Conservation (phyloP, 2,113 vertebrate species). For the Melanerpes formicivorus region DNA sequence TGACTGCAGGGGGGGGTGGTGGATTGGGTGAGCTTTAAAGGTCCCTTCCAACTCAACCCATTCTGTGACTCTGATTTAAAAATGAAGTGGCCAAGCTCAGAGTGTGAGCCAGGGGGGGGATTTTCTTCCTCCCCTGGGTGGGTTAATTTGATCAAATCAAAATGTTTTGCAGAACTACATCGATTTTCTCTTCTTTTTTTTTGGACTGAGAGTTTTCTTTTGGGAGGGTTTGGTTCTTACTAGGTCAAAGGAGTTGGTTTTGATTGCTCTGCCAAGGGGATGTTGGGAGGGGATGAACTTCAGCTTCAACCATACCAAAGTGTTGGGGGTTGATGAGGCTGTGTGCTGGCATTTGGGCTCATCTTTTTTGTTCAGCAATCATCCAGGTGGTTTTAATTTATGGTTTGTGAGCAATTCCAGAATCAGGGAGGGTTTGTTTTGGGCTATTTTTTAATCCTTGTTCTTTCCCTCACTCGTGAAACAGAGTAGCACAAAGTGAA, state of each 20-base stretch:
- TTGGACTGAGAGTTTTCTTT: not conserved
- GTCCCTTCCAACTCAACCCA: too few species aligned
- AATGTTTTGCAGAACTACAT: not conserved
- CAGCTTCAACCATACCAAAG: not conserved
- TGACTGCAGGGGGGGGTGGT: too few species aligned
- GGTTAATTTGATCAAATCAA: not conserved
- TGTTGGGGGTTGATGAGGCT: not conserved
- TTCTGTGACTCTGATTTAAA: not conserved
- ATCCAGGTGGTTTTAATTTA: accelerated
- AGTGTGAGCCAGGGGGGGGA: accelerated
- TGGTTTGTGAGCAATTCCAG: not conserved
- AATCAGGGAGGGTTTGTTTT: not conserved
- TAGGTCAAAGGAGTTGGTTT: not conserved
- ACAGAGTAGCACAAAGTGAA: accelerated
- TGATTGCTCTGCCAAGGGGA: accelerated
- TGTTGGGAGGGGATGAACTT: not conserved
- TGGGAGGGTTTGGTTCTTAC: not conserved
- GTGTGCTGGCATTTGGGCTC: not conserved
- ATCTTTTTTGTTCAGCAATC: too few species aligned
- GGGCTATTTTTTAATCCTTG: too few species aligned
- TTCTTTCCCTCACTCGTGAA: not conserved
- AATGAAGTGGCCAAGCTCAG: not conserved
- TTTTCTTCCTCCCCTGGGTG: accelerated
- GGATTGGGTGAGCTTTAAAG: too few species aligned
- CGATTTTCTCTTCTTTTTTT: not conserved